Conservation (phyloP, 2,797 vertebrate genomes). For the Enteromius mattozi region DNA sequence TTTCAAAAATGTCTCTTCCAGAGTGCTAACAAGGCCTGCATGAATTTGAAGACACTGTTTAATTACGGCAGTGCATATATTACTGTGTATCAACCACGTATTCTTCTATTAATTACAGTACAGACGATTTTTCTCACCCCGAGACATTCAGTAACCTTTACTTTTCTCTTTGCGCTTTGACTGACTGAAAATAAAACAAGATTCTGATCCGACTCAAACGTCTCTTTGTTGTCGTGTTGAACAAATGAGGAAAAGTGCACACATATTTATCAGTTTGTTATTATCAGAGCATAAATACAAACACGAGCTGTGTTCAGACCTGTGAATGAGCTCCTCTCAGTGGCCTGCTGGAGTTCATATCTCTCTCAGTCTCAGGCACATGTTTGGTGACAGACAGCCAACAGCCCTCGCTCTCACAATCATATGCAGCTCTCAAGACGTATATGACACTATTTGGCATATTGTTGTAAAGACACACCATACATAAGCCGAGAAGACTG, state of each 20-base stretch:
- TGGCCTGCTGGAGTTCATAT: conserved; percentile 14
- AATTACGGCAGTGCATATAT: conserved; percentile 78
- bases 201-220: background rate
- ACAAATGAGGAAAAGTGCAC: background rate
- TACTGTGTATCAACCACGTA: conserved; percentile 70
- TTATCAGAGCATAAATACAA: conserved; percentile 14
- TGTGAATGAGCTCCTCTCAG: conserved; percentile 36
- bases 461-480: background rate
- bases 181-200: conserved; percentile 12
- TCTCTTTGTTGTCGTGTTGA: background rate
- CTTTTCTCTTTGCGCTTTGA: conserved; percentile 63
- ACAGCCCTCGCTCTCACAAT: background rate
- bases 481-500: background rate
- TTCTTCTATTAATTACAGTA: conserved; percentile 74
- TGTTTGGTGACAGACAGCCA: background rate
- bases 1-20: conserved; percentile 71
- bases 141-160: conserved; percentile 73
- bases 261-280: background rate
- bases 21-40: conserved; percentile 75
- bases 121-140: conserved; percentile 63
- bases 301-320: conserved; percentile 12
- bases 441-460: conserved; percentile 6
- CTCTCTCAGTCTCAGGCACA: background rate
- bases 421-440: background rate
- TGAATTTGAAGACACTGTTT: conserved; percentile 72